Percentiles rank a stretch among this genome's conserved stretches.
phyloP scores from a whole-genome alignment of 2,888 invertebrate species.

The Idaea biselata region DNA sequence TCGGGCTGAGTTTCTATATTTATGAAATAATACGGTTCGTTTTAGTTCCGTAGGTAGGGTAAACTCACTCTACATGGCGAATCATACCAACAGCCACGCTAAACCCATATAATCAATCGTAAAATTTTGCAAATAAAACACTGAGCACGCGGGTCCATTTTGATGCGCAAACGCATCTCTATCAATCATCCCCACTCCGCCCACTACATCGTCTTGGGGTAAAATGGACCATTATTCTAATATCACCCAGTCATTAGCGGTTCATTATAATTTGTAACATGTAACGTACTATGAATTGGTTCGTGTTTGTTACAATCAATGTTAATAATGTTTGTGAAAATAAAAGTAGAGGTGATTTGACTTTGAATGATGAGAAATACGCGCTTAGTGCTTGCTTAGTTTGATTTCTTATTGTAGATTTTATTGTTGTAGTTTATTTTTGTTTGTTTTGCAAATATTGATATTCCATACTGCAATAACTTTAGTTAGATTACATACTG shows the following conservation, averaged over 20 bases:
- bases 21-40: neutral
- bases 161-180: constrained; percentile 21
- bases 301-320: neutral
- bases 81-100: neutral
- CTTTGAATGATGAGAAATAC: neutral
- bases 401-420: neutral
- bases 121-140: constrained; percentile 3
- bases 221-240: neutral
- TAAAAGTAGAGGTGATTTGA: neutral
- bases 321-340: neutral
- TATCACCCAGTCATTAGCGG: neutral
- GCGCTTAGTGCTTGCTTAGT: neutral
- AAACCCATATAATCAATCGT: constrained; percentile 3
- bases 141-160: constrained; percentile 21
- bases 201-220: constrained; percentile 12
- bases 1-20: constrained; percentile 14
- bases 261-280: neutral
- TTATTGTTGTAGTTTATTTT: too few species aligned
- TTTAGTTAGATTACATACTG: too few species aligned
- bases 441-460: too few species aligned
- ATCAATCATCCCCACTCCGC: constrained; percentile 37
- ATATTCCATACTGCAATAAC: too few species aligned
- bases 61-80: neutral
- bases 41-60: neutral
- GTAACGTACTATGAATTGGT: neutral